These are phyloP conservation scores for Crotalus tigris DNA, from an alignment of 2,113 vertebrate species.

Conservation along the genomic window DNA sequence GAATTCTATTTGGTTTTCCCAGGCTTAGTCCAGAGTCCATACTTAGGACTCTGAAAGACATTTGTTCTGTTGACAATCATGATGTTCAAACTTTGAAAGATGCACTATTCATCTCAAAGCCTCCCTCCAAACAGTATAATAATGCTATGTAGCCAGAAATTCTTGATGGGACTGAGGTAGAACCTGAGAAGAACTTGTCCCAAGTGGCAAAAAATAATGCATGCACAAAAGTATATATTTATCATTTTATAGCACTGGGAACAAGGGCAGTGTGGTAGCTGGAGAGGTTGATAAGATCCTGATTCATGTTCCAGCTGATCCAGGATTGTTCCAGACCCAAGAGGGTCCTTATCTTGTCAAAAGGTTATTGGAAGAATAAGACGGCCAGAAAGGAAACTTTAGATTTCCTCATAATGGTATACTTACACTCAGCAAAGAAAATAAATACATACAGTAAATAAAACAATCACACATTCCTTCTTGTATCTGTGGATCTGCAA, in stretches of 20 bases:
- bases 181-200: background rate
- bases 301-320: background rate
- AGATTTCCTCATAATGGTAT: background rate
- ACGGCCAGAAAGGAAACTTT: background rate
- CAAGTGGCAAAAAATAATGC: background rate
- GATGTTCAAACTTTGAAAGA: background rate
- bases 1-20: background rate
- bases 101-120: background rate
- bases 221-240: background rate
- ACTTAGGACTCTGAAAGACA: background rate
- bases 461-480: slow-evolving; percentile 1
- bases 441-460: background rate
- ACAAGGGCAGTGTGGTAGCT: background rate
- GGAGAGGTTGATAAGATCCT: background rate
- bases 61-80: background rate
- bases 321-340: background rate
- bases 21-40: background rate
- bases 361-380: background rate
- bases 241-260: background rate
- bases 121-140: background rate
- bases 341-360: background rate
- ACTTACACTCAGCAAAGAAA: background rate
- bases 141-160: background rate
- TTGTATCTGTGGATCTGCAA: background rate
- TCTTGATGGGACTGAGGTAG: background rate